These are phyloP conservation scores for Tenualosa ilisha DNA, from an alignment of 2,797 vertebrate genomes.

Conservation along the genomic window DNA sequence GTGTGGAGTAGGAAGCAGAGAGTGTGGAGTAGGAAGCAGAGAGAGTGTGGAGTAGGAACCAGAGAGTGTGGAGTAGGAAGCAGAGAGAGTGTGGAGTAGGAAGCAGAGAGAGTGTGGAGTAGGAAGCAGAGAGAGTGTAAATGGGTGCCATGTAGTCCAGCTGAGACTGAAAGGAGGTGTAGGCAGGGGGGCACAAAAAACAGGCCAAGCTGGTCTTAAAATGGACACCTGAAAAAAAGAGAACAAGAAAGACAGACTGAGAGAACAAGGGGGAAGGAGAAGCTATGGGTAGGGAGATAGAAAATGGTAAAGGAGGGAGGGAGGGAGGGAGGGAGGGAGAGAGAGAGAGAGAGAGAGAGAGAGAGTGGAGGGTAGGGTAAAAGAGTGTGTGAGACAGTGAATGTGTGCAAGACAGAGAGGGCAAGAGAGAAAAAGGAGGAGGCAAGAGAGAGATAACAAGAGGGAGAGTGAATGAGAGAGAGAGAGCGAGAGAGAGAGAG, in stretches of 20 bases:
- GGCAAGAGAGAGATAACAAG: not conserved
- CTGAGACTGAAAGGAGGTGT: not conserved
- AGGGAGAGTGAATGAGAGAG: not conserved
- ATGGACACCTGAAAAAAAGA: conserved; percentile 49
- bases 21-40: not conserved
- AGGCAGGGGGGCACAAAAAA: conserved; percentile 50
- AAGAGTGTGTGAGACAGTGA: not conserved
- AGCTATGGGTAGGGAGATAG: not conserved
- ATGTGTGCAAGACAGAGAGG: not conserved
- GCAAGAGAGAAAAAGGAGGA: not conserved
- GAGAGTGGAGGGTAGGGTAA: not conserved
- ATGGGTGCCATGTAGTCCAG: not conserved
- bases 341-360: not conserved
- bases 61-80: not conserved
- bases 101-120: not conserved
- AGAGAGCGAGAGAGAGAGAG: not conserved
- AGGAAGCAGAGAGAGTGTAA: not conserved
- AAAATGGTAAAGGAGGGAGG: not conserved
- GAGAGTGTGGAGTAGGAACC: not conserved
- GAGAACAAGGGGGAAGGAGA: not conserved
- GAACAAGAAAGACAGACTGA: conserved; percentile 37
- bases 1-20: not conserved
- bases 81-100: too few relatives aligned
- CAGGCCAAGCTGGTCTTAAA: conserved; percentile 70
- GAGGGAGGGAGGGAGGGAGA: not conserved